These are phyloP conservation scores for Hypanus sabinus DNA, from an alignment of 2,113 vertebrate species.

Conservation along the genomic window DNA sequence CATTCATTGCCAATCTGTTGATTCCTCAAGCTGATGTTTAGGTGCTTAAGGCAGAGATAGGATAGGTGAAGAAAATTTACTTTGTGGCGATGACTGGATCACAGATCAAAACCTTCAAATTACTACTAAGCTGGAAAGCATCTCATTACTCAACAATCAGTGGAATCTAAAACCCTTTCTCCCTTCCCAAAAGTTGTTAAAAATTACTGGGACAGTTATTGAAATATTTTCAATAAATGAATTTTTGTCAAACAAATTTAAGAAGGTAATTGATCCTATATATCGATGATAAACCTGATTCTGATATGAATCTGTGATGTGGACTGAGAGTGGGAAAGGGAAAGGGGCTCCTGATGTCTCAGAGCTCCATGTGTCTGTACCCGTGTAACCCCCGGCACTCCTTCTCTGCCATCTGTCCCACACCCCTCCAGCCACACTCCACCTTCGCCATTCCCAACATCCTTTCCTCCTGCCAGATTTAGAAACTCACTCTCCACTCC, in stretches of 20 bases:
- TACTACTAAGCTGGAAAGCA: background rate
- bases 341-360: too few species aligned
- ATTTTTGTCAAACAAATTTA: background rate
- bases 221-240: background rate
- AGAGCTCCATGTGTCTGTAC: too few species aligned
- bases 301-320: too few species aligned
- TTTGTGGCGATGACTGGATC: background rate
- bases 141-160: background rate
- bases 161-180: background rate
- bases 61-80: background rate
- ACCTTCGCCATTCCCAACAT: too few species aligned
- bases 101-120: background rate
- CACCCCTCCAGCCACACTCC: too few species aligned
- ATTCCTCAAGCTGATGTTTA: background rate
- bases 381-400: too few species aligned
- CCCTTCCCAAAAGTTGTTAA: background rate
- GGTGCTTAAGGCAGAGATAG: background rate
- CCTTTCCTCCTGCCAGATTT: too few species aligned
- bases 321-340: too few species aligned
- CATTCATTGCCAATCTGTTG: background rate
- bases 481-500: too few species aligned
- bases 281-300: too few species aligned
- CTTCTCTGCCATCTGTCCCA: too few species aligned
- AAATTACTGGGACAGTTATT: background rate
- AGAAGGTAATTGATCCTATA: too few species aligned